A percentile compares a stretch with the other conserved stretches of the same genome.
These are phyloP conservation scores for Drosophila multiciliata DNA, from an alignment of 2,888 invertebrate species.

Conservation along the genomic window DNA sequence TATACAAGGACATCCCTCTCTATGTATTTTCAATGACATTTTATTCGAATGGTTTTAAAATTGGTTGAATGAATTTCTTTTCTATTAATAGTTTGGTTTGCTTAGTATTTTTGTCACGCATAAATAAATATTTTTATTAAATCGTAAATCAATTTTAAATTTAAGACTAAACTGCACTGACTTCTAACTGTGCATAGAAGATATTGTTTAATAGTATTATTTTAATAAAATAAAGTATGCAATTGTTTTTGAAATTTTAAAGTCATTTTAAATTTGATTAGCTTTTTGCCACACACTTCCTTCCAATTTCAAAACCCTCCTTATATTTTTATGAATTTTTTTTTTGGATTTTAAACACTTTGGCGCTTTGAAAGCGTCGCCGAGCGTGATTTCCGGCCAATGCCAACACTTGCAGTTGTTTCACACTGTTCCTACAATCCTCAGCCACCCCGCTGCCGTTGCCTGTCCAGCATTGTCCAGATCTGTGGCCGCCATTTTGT, in stretches of 20 bases:
- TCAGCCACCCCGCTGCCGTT: not conserved
- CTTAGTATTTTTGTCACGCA: not conserved
- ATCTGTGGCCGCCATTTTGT: conserved; percentile 50
- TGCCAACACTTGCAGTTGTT: conserved; percentile 46
- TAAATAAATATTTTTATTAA: not conserved
- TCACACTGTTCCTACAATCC: not conserved
- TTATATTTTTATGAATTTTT: conserved; percentile 26
- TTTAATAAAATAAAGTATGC: not conserved
- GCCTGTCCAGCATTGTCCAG: conserved; percentile 14
- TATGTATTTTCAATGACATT: not conserved
- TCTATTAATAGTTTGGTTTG: not conserved
- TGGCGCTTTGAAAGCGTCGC: conserved; percentile 44
- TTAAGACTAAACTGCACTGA: not conserved
- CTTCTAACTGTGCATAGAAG: not conserved
- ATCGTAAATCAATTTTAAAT: not conserved
- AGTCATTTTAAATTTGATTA: not conserved
- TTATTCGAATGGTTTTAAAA: not conserved
- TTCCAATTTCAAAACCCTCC: conserved; percentile 9
- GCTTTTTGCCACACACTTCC: conserved; percentile 5
- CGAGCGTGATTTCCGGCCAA: conserved; percentile 74
- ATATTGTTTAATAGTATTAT: not conserved
- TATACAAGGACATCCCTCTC: conserved; percentile 16
- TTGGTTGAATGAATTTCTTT: not conserved
- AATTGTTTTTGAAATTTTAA: not conserved
- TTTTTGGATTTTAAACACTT: conserved; percentile 54